Base-by-base conservation (phyloP, 2,888 invertebrate species). In the Hipparchia semele region DNA sequence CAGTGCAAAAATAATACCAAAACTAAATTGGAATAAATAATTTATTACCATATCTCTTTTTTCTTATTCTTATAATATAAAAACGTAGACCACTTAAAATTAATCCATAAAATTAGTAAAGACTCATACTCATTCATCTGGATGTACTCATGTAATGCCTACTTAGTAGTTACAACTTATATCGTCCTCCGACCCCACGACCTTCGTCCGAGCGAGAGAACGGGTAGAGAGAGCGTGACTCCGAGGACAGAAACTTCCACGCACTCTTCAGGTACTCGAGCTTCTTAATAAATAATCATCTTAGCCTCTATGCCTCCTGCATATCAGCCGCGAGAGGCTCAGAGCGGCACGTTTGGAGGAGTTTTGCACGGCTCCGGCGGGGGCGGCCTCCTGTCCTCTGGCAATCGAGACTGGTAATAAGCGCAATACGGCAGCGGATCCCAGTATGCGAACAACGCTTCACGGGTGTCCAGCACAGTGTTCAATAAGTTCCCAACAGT, bases 371-470 rank as follows among this genome's bases (percentile, higher is more conserved):
- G 95, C 89, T 91, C 95, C 82, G 88, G 93, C 73, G 89, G 93
- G 78, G 89, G 94, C 83, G 86, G 88, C 85, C 88, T 90, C 82
- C 87, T 86, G 77, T 89, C 90, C 49, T 87, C 90, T 59, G 97
- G 97, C 80, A 96, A 86, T 82, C 97, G 96, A 80, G 98, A 95
- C 84, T 97, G 97, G 88, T 97, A 97, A 85, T 97, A 97, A 2
- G 97, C 97, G 83, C 97, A 97, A 84, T 97, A 98, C 0, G 98
- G 98, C 80, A 98, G 85, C 6, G 98, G 98, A 84, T 98, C 98
- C 97, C 97, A 97, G 82, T 96, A 96, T 6, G 96, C 95, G 83
- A 98, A 98, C 0, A 98, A 90, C 0, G 97, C 97, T 84, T 98
- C 97, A 59, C 97, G 94, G 79, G 97, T 97, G 82, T 97, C 97